Conservation (phyloP, 2,113 vertebrate genomes). For the Phasianus colchicus region DNA sequence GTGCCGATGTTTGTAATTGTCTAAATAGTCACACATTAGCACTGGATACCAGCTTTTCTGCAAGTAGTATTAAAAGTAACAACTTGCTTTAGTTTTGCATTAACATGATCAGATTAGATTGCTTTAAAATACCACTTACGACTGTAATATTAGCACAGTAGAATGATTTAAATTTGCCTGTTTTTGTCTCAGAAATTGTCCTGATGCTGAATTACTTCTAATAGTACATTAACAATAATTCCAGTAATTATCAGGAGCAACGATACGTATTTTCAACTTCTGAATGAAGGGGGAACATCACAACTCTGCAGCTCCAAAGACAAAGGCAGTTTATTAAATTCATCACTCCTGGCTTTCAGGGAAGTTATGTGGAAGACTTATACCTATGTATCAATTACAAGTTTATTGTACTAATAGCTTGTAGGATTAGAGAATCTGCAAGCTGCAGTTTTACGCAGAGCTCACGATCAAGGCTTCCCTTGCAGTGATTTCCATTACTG, state of each 20-base stretch:
- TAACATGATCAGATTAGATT: constrained; percentile 24
- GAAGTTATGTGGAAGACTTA: background rate
- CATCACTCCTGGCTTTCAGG: background rate
- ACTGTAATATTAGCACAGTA: constrained; percentile 50
- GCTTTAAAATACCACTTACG: constrained; percentile 43
- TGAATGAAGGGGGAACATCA: background rate
- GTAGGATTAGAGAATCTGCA: constrained; percentile 51
- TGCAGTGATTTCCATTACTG: constrained; percentile 55
- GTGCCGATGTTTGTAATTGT: background rate
- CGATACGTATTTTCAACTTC: constrained; percentile 26
- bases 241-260: constrained; percentile 17
- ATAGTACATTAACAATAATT: constrained; percentile 41
- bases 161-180: constrained; percentile 48
- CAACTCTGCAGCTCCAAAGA: constrained; percentile 12
- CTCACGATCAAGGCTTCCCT: constrained; percentile 61
- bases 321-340: constrained; percentile 17
- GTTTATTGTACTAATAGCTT: constrained; percentile 40
- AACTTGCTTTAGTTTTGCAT: constrained; percentile 20
- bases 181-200: constrained; percentile 51
- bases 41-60: background rate
- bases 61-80: constrained; percentile 12
- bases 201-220: constrained; percentile 49
- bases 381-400: constrained; percentile 11
- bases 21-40: background rate
- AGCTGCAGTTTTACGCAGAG: constrained; percentile 60